These are phyloP conservation scores for Lagorchestes hirsutus DNA, from an alignment of 2,797 vertebrate species.

Conservation along the genomic window DNA sequence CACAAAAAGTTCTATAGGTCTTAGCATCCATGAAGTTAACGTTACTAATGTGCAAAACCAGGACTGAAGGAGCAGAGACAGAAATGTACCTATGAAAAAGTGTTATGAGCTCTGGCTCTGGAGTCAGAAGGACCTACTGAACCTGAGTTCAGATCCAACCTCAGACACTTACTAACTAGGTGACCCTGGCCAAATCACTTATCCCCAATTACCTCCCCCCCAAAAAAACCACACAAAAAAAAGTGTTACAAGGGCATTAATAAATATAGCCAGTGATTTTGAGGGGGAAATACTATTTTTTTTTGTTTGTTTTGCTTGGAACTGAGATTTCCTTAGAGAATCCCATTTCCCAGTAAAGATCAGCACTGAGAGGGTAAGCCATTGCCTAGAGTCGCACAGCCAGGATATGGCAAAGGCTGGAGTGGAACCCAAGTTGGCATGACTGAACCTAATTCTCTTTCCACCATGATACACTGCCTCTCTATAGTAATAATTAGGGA, in stretches of 20 bases:
- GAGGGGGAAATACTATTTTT: neutral
- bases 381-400: neutral
- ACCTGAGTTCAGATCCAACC: neutral
- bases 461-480: neutral
- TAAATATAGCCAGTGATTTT: neutral
- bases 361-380: neutral
- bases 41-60: neutral
- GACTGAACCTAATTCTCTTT: neutral
- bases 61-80: neutral
- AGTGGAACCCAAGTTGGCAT: neutral
- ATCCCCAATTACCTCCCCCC: neutral
- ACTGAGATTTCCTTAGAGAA: neutral
- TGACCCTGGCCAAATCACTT: neutral
- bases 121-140: neutral
- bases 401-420: neutral
- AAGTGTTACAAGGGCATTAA: fast-evolving
- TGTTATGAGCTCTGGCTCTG: neutral
- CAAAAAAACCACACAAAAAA: neutral
- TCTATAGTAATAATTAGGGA: neutral
- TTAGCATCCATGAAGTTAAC: neutral
- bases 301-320: neutral
- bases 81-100: neutral
- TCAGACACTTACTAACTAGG: neutral
- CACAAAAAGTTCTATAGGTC: neutral
- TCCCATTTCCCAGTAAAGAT: neutral